phyloP scores from a whole-genome alignment of 2,797 vertebrate species.

The Apogon hyalosoma region DNA sequence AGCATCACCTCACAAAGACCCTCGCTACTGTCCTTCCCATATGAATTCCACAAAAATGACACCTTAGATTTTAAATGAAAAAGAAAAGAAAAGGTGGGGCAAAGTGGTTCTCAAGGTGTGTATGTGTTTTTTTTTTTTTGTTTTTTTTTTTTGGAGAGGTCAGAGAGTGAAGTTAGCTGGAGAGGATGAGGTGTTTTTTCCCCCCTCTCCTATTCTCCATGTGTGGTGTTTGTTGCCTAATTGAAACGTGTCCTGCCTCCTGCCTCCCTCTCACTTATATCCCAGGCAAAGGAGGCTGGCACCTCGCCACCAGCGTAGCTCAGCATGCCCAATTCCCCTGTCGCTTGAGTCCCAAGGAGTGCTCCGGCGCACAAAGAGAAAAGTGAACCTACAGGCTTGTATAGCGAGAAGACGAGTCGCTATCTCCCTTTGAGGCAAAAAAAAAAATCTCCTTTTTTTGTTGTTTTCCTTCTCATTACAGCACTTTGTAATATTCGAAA shows the following conservation, averaged over 20 bases:
- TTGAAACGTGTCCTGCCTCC: conserved; percentile 81
- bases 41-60: conserved; percentile 67
- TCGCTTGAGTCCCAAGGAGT: conserved; percentile 82
- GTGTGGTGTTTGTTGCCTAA: conserved; percentile 74
- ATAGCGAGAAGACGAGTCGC: conserved; percentile 78
- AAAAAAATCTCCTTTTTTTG: conserved; percentile 78
- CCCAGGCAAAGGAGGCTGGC: conserved; percentile 77
- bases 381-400: conserved; percentile 83
- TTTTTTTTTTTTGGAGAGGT: conserved; percentile 59
- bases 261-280: conserved; percentile 72
- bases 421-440: conserved; percentile 82
- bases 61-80: conserved; percentile 54
- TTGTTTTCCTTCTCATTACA: conserved; percentile 88
- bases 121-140: not conserved
- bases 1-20: conserved; percentile 88
- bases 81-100: conserved; percentile 48
- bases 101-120: conserved; percentile 48
- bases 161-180: conserved; percentile 62
- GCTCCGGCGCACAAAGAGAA: conserved; percentile 82
- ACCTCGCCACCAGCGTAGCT: conserved; percentile 83
- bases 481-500: conserved; percentile 86
- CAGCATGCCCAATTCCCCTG: conserved; percentile 82
- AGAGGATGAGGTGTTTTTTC: conserved; percentile 52
- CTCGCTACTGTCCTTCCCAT: conserved; percentile 65
- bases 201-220: conserved; percentile 31